Base-by-base conservation (phyloP, 2,113 vertebrate genomes). In the Ovis aries region DNA sequence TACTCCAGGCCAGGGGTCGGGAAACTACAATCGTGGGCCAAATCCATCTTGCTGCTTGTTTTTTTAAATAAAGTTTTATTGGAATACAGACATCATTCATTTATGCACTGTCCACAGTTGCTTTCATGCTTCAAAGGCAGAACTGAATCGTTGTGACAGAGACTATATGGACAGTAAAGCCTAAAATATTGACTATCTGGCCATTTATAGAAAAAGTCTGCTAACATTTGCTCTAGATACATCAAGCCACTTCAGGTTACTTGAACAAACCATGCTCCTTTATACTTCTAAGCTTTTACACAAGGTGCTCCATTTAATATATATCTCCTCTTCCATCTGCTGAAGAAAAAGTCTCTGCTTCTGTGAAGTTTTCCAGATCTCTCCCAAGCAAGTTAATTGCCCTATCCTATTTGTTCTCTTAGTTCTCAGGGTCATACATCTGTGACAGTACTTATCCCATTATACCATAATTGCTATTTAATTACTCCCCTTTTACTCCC, bases 281-380 rank as follows among this genome's bases (percentile, higher is more conserved):
- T 33, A 91, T 71, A 96, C 31, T 29, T 86, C 78, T 67, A 93
- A 91, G 81, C 4, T 13, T 95, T 93, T 95, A 55, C 1, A 96
- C 29, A 88, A 91, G 31, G 45, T 50, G 25, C 3, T 91, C 33
- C 59, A 74, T 67, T 96, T 93, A 87, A 96, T 95, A 94, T 85
- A 40, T 45, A 92, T 93, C 45, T 96, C 53, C 14, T 74, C 55
- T 95, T 93, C 83, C 80, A 45, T 77, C 36, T 96, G 50, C 96
- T 90, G 60, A 87, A 92, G 74, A 96, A 85, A 86, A 95, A 91
- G 17, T 83, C 55, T 59, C 50, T 80, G 55, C 15, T 50, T 91
- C 78, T 91, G 16, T 97, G 89, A 91, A 95, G 80, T 94, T 96
- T 96, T 74, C 90, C 88, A 98, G 57, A 95, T 53, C 48, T 95